Evolutionary conservation across 92 coral and sea anemone species (phyloP).

Genomic region (Actinernus sp.): DNA sequence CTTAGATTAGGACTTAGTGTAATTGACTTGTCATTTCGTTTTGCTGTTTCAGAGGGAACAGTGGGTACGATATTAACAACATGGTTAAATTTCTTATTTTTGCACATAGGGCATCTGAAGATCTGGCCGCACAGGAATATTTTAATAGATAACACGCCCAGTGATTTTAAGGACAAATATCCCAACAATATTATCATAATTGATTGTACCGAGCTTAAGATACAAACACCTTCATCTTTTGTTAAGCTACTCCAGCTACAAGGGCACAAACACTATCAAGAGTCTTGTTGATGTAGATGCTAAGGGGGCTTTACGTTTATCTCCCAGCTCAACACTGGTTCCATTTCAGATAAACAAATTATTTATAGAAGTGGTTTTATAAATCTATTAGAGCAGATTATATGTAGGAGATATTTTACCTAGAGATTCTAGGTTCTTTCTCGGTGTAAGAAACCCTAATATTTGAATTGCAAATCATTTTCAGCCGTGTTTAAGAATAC

Average conservation of each 20-base stretch:
- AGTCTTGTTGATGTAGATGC: constrained; percentile 58
- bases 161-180: constrained; percentile 32
- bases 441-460: too few species aligned
- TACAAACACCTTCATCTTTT: constrained; percentile 30
- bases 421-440: too few species aligned
- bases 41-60: constrained; percentile 18
- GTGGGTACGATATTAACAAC: constrained; percentile 7
- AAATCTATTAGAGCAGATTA: constrained; percentile 17
- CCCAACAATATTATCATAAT: constrained; percentile 43
- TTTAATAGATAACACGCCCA: constrained; percentile 10
- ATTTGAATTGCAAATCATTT: too few species aligned
- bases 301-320: constrained; percentile 48
- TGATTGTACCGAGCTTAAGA: constrained; percentile 50
- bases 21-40: constrained; percentile 2
- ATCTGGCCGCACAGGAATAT: constrained; percentile 39
- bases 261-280: constrained; percentile 37
- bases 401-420: constrained; percentile 21
- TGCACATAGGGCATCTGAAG: constrained; percentile 11
- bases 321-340: constrained; percentile 16
- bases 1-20: constrained; percentile 1
- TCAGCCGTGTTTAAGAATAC: too few species aligned
- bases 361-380: constrained; percentile 25
- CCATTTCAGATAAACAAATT: constrained; percentile 42
- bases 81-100: constrained; percentile 19
- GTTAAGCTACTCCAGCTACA: constrained; percentile 35